These are phyloP conservation scores for Hephaestus fuliginosus DNA, from an alignment of 2,797 vertebrate species.

Conservation along the genomic window DNA sequence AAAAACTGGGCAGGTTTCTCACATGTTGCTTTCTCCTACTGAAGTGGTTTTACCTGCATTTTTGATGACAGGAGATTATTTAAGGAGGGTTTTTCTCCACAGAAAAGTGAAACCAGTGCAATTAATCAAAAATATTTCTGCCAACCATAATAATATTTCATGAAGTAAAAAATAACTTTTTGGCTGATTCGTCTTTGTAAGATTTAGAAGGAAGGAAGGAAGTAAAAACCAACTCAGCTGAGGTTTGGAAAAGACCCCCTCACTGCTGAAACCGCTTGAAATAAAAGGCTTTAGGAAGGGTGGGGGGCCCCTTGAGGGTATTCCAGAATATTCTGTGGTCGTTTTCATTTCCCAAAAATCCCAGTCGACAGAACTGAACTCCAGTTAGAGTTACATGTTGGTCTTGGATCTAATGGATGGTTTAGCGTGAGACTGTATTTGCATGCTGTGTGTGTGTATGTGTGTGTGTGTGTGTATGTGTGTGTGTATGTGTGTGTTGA, in stretches of 20 bases:
- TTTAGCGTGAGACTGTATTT: conserved; percentile 47
- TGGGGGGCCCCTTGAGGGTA: conserved; percentile 54
- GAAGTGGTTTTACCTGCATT: conserved; percentile 38
- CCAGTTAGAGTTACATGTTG: conserved; percentile 61
- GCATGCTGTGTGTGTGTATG: conserved; percentile 17
- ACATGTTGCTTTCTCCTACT: conserved; percentile 8
- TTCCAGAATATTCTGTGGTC: conserved; percentile 70
- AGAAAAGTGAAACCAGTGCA: background rate
- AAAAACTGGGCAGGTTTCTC: conserved; percentile 43
- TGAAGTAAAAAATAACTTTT: background rate
- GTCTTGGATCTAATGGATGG: conserved; percentile 61
- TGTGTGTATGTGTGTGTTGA: conserved; percentile 18
- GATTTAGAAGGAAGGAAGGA: conserved; percentile 38
- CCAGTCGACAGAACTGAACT: conserved; percentile 56
- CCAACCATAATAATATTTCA: conserved; percentile 19
- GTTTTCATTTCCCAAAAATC: conserved; percentile 70
- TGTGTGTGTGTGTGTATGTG: conserved; percentile 16
- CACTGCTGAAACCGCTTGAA: conserved; percentile 55
- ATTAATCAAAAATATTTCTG: conserved; percentile 2
- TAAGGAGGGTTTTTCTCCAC: background rate
- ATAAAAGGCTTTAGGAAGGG: conserved; percentile 59
- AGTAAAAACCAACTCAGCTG: conserved; percentile 43
- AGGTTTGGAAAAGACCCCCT: conserved; percentile 56
- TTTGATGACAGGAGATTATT: conserved; percentile 35
- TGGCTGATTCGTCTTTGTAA: conserved; percentile 26